A percentile compares a stretch with the other conserved stretches of the same genome.
phyloP scores from a whole-genome alignment of 2,888 invertebrate genomes.

The Sycophila texana region DNA sequence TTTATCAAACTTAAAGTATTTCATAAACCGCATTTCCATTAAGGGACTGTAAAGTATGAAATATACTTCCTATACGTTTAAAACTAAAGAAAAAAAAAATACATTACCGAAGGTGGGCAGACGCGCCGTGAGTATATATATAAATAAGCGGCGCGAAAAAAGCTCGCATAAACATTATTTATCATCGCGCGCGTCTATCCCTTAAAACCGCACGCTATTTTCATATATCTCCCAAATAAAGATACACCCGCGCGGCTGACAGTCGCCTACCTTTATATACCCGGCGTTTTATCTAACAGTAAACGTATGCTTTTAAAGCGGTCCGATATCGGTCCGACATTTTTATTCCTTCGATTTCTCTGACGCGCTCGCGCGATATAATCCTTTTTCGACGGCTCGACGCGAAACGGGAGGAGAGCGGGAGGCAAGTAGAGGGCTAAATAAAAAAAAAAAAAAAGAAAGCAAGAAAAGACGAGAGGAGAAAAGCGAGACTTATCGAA shows the following conservation, averaged over 20 bases:
- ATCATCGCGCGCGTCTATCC: constrained; percentile 17
- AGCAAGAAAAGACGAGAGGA: constrained; percentile 10
- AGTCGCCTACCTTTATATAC: constrained; percentile 26
- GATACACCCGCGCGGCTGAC: constrained; percentile 18
- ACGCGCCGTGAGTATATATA: not conserved
- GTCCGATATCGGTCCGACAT: constrained; percentile 21
- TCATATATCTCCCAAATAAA: constrained; percentile 39
- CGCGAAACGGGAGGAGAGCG: not conserved
- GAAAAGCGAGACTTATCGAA: constrained; percentile 38
- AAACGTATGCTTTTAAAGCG: constrained; percentile 51
- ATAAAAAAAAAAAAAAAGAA: not conserved
- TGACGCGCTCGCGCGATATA: constrained; percentile 19
- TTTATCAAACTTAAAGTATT: no score
- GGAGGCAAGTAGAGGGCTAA: not conserved
- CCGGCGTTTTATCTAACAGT: constrained; percentile 46
- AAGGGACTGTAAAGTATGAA: no score
- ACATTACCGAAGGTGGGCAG: not conserved
- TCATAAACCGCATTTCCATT: no score
- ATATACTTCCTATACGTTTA: no score
- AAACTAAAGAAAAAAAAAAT: not conserved
- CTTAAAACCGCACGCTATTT: constrained; percentile 25
- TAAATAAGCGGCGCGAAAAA: constrained; percentile 1
- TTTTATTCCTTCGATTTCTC: constrained; percentile 50
- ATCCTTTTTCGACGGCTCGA: constrained; percentile 11
- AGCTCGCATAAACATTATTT: constrained; percentile 25